Evolutionary conservation across 1,140 invertebrate genomes (phyloP), one percentile per base, ranked within the genome.

Genomic region (Hydropsyche tenuis): DNA sequence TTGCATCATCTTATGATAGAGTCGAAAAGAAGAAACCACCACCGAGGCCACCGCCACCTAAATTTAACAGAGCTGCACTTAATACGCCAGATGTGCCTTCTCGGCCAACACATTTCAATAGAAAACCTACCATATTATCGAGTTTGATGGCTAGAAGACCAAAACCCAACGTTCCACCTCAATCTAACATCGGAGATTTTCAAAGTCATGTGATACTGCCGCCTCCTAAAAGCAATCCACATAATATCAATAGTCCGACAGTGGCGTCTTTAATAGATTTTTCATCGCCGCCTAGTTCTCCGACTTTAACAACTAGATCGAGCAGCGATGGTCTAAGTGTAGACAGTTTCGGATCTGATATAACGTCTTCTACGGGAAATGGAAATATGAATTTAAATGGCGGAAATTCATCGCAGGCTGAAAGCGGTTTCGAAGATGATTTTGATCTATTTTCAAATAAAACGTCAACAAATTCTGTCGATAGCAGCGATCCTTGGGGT

Each of bases 351-450:
- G 90, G 90, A 62, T 92, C 90, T 25, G 90, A 91, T 80, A 87
- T 88, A n/a, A 89, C 88, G 22, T 87, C 86, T 3, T 89, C 88
- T 70, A 88, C 88, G 5, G 69, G 53, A 22, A 85, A 83, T 64
- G 82, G 84, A 37, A 82, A 84, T 85, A 85, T 78, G 74, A 83
- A 82, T 80, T 87, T 79, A 81, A 88, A 78, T 75, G 88, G 88
- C 74, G 88, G 89, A n/a, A 90, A 89, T 78, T 88, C 89, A 6
- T 91, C 90, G n/a, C 89, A 90, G 79, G 88, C 89, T 62, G 90
- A 92, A 80, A 92, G 90, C 83, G 90, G 88, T 23, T 92, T 92
- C 78, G 91, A 92, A 80, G 91, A 93, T 82, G 91, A 93, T 79
- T 92, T 91, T 80, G 89, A 91, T 78, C 86, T 90, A 18, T 88